Evolutionary conservation across 1,140 invertebrate genomes (phyloP), one percentile per base, ranked within the genome.

Genomic region (Hyphantria cunea): DNA sequence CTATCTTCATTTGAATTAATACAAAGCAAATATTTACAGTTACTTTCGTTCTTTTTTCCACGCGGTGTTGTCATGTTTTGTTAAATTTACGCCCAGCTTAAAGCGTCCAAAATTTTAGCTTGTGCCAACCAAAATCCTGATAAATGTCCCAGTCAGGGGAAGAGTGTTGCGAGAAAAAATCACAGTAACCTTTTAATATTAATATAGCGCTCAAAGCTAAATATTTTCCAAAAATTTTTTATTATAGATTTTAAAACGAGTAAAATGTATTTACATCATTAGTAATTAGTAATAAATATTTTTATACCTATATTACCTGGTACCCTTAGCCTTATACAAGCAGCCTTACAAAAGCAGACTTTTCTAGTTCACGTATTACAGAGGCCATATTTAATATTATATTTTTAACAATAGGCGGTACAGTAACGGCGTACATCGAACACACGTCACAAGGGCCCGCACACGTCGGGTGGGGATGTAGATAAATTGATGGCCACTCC

Each of bases 71-170:
- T 91, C 91, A 91, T 91, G 87, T 91, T 91, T 86, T 84, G 86
- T 72, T 69, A 89, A 91, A 91, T 92, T 92, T 92, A 91, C 86
- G 85, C 73, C 66, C 80, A 74, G 89, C 88, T 91, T 91, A 91
- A 85, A 90, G 77, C 88, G 86, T 89, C 89, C 87, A 91, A 92
- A 92, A 91, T 91, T 91, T 92, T 91, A 91, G 89, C 89, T 87
- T 89, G 78, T 82, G 79, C 83, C 85, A 82, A 90, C 86, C 84
- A 90, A 90, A 91, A 92, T 91, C 89, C 88, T 90, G 89, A 92
- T 90, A 90, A 85, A 91, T 89, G 82, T 72, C 62, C 69, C 64
- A 72, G 70, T 62, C 75, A 70, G 81, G 84, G 83, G 78, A 72
- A 73, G 75, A 74, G 75, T 68, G 72, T 60, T 56, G 68, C 68